Base-by-base conservation (phyloP, 2,113 vertebrate species). In the Oriolus oriolus region DNA sequence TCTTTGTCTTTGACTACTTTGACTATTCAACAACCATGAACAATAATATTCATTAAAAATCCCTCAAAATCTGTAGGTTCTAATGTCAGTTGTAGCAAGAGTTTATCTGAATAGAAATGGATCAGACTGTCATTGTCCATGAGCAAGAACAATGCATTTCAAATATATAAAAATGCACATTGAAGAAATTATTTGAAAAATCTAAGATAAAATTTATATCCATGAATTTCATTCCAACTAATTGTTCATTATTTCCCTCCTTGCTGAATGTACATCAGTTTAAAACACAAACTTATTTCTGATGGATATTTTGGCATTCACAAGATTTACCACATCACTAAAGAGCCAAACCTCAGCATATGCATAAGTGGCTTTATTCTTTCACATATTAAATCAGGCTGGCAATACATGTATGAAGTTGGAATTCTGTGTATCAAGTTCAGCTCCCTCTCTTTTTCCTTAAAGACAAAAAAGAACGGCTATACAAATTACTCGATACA, bases 191-290 rank as follows among this genome's bases (percentile, higher is more conserved):
- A 24, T 41, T 45, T 54, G 12, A 41, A 80, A 74, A 66, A 13
- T 50, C 15, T 15, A 27, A 3, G 2, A n/a, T 20, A 61, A 78
- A 61, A 87, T 13, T 84, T 7, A 33, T 75, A 45, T 26, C 16
- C 5, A 16, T 42, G 0, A 22, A 60, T 57, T 89, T 74, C 4
- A 77, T 73, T 84, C 22, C 39, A 53, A 18, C 4, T 23, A 66
- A 16, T 17, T 61, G 2, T 24, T 65, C 13, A 28, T 59, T 0
- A 63, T 75, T 91, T 84, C 7, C 7, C 31, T 54, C 7, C 4
- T 13, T 2, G 0, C 10, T 3, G 1, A 84, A 79, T 8, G 6
- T 21, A 37, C 4, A 35, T 28, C n/a, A 37, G 24, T 56, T 47
- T 61, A 69, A 74, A 13, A 35, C 21, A 63, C 1, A 30, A 30